These are phyloP conservation scores for Platyscapa corneri DNA, from an alignment of 1,140 invertebrate genomes.

Conservation along the genomic window DNA sequence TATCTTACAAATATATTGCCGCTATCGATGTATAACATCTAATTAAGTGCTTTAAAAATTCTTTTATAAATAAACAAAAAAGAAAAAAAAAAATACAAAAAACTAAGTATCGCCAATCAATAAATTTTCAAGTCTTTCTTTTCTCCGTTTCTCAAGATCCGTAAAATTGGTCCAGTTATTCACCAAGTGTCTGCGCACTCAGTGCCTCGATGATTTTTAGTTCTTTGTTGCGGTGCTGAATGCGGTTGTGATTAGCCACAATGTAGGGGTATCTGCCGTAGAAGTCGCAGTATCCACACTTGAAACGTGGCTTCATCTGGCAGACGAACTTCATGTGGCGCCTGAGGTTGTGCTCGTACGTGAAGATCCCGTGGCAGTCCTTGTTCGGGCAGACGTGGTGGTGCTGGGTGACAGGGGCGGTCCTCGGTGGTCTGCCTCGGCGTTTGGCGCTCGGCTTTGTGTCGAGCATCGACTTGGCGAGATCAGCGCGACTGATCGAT, in stretches of 20 bases:
- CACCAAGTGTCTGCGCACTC: too few relatives aligned
- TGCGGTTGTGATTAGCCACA: neutral
- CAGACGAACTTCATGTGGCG: slow-evolving; percentile 57
- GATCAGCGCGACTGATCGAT: neutral
- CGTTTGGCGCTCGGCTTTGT: neutral
- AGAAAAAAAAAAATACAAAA: too few relatives aligned
- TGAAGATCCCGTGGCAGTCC: neutral
- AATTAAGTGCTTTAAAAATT: too few relatives aligned
- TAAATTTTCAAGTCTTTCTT: too few relatives aligned
- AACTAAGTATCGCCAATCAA: too few relatives aligned
- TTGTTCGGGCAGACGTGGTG: neutral
- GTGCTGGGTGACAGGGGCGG: too few relatives aligned
- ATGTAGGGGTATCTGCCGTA: neutral
- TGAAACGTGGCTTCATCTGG: slow-evolving; percentile 48
- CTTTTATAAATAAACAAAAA: too few relatives aligned
- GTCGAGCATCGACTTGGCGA: neutral
- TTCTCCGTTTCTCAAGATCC: too few relatives aligned
- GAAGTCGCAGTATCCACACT: slow-evolving; percentile 62
- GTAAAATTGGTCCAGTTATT: too few relatives aligned
- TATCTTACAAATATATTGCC: too few relatives aligned
- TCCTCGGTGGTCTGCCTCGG: neutral
- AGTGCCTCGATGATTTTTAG: too few relatives aligned
- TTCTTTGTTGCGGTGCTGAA: neutral
- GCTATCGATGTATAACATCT: too few relatives aligned
- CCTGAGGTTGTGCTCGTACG: neutral